These are phyloP conservation scores for Leptogaster cylindrica DNA, from an alignment of 2,888 invertebrate genomes.

Conservation along the genomic window DNA sequence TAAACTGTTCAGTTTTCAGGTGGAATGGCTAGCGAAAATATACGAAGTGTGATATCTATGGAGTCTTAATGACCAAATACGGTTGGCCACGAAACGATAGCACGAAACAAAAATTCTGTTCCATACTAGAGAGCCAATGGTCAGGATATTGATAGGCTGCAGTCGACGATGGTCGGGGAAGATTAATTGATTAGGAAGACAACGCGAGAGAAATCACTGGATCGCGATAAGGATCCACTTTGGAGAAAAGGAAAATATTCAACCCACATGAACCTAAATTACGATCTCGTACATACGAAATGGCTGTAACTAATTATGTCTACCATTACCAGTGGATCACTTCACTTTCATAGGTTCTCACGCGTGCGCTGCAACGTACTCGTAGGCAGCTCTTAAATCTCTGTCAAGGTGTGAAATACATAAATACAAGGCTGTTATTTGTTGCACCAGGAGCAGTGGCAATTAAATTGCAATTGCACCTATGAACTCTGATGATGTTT, in stretches of 20 bases:
- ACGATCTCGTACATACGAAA: no score
- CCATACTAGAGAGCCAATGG: background rate
- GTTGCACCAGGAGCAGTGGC: background rate
- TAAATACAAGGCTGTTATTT: conserved; percentile 16
- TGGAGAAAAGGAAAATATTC: conserved; percentile 30
- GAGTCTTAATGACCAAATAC: background rate
- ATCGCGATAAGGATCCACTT: conserved; percentile 11
- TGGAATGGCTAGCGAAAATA: background rate
- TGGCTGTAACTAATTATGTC: conserved; percentile 5
- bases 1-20: background rate
- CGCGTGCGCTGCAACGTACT: background rate
- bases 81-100: conserved; percentile 6
- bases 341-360: conserved; percentile 37
- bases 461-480: conserved; percentile 35
- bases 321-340: background rate
- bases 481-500: conserved; percentile 19
- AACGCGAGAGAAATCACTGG: background rate
- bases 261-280: conserved; percentile 15
- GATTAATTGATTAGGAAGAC: conserved; percentile 31
- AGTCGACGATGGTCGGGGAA: background rate
- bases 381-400: background rate
- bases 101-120: conserved; percentile 1
- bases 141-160: conserved; percentile 7
- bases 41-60: background rate
- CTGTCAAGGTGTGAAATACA: conserved; percentile 17